These are phyloP conservation scores for Arenaria interpres DNA, from an alignment of 2,113 vertebrate genomes.

Conservation along the genomic window DNA sequence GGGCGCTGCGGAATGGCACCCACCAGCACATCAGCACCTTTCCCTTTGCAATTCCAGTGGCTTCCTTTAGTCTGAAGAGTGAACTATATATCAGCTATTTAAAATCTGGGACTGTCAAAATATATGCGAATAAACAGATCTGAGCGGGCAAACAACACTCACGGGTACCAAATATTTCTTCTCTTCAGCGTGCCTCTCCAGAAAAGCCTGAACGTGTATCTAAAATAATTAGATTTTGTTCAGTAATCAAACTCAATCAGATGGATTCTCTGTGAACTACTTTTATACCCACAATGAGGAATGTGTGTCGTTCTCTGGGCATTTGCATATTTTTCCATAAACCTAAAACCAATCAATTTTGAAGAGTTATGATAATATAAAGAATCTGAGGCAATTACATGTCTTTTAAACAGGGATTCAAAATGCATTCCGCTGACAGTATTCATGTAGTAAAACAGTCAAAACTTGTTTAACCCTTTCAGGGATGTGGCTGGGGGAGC, in stretches of 20 bases:
- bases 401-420: slow-evolving; percentile 78
- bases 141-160: slow-evolving; percentile 47
- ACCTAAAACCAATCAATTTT: slow-evolving; percentile 84
- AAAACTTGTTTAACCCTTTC: slow-evolving; percentile 76
- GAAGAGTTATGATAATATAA: slow-evolving; percentile 84
- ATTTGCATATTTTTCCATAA: slow-evolving; percentile 85
- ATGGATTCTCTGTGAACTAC: slow-evolving; percentile 71
- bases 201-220: slow-evolving; percentile 59
- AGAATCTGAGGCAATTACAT: slow-evolving; percentile 81
- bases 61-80: background rate
- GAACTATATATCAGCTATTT: background rate
- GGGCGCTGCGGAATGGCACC: accelerated
- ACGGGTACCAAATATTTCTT: slow-evolving; percentile 51
- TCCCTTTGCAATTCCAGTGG: accelerated
- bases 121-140: slow-evolving; percentile 31
- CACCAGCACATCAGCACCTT: accelerated
- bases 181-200: slow-evolving; percentile 53
- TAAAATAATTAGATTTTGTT: slow-evolving; percentile 80
- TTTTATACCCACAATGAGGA: slow-evolving; percentile 74
- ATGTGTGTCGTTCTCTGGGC: slow-evolving; percentile 47
- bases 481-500: background rate
- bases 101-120: slow-evolving; percentile 46
- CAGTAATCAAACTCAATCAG: slow-evolving; percentile 80
- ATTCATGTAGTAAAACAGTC: slow-evolving; percentile 41
- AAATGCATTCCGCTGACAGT: slow-evolving; percentile 62